A percentile compares a stretch with the other conserved stretches of the same genome.
These are phyloP conservation scores for Malurus alboscapulatus DNA, from an alignment of 2,113 vertebrate species.

Conservation along the genomic window DNA sequence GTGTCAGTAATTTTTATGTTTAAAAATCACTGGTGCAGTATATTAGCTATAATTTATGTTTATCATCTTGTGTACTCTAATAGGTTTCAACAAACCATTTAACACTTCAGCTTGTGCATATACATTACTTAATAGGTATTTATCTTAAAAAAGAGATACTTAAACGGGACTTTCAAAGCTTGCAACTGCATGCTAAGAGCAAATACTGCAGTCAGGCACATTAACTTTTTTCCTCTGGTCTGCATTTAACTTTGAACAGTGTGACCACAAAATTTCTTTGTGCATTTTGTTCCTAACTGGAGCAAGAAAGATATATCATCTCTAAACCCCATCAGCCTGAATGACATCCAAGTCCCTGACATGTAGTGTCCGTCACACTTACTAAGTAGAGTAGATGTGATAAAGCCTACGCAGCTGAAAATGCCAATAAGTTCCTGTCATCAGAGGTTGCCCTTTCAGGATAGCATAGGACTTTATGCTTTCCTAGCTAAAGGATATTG, in stretches of 20 bases:
- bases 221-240: constrained; percentile 68
- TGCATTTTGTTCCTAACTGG: constrained; percentile 24
- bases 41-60: constrained; percentile 99
- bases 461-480: background rate
- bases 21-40: constrained; percentile 95
- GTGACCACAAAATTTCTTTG: constrained; percentile 56
- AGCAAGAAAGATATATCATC: constrained; percentile 62
- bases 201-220: constrained; percentile 71
- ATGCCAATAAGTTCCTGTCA: constrained; percentile 55
- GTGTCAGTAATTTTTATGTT: constrained; percentile 96
- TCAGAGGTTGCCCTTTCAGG: constrained; percentile 67
- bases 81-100: constrained; percentile 98
- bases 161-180: constrained; percentile 82
- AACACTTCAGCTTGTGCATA: constrained; percentile 92
- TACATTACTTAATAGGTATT: constrained; percentile 96
- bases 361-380: constrained; percentile 79
- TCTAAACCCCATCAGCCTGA: constrained; percentile 57
- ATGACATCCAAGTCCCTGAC: constrained; percentile 67
- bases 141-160: constrained; percentile 93
- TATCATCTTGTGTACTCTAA: constrained; percentile 93
- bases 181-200: constrained; percentile 76
- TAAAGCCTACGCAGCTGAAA: constrained; percentile 79
- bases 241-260: constrained; percentile 76
- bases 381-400: constrained; percentile 69
- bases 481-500: constrained; percentile 15